Evolutionary conservation across 2,888 invertebrate genomes (phyloP).

Genomic region (Troides oblongomaculatus): DNA sequence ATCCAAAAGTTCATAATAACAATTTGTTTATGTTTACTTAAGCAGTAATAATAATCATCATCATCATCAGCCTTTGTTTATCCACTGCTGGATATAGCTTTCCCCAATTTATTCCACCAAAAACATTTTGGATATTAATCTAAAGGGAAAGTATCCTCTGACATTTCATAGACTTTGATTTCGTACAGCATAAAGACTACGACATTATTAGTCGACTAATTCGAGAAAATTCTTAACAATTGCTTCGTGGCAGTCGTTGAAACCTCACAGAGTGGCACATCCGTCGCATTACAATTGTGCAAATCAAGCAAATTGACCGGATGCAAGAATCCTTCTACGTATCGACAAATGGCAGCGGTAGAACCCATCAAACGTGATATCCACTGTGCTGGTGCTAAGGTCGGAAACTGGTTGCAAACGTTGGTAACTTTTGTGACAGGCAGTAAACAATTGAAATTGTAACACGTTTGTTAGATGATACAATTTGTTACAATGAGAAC

Average conservation of each 20-base stretch:
- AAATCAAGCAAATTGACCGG: slow-evolving; percentile 47
- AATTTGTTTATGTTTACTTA: too few species aligned
- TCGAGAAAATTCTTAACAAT: slow-evolving; percentile 5
- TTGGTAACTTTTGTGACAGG: slow-evolving; percentile 23
- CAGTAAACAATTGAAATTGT: slow-evolving; percentile 31
- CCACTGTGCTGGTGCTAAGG: background rate
- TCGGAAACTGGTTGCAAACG: background rate
- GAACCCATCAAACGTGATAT: slow-evolving; percentile 2
- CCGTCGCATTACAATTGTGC: slow-evolving; percentile 45
- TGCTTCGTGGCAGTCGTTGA: background rate
- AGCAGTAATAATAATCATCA: too few species aligned
- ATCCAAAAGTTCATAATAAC: too few species aligned
- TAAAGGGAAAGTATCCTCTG: too few species aligned
- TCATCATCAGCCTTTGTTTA: too few species aligned
- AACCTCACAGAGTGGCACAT: slow-evolving; percentile 37
- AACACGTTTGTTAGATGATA: slow-evolving; percentile 34
- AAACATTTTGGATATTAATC: too few species aligned
- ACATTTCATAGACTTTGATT: too few species aligned
- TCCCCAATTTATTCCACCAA: too few species aligned
- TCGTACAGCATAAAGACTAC: too few species aligned
- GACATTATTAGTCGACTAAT: background rate
- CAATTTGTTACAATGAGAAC: slow-evolving; percentile 41
- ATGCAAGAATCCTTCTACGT: slow-evolving; percentile 39
- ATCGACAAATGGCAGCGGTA: slow-evolving; percentile 8
- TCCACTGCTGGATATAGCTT: too few species aligned